Base-by-base conservation (phyloP, 1,140 invertebrate species). In the Mamestra configurata region DNA sequence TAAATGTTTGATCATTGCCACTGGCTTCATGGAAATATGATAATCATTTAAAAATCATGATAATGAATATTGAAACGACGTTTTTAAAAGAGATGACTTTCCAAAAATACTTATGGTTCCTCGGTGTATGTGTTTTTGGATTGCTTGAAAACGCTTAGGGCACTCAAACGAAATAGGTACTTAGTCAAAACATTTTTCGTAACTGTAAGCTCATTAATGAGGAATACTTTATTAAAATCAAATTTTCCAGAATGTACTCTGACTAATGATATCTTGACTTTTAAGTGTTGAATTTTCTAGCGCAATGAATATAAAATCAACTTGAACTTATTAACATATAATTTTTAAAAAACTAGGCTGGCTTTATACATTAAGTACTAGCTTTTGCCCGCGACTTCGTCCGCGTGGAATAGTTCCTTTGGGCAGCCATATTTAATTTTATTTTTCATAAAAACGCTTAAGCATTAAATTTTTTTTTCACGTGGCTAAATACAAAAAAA, bases 1-100 rank as follows among this genome's bases (percentile, higher is more conserved):
- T 57, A 0, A 57, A 27, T 27, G 11, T 57, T 57, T 13, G 53
- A 57, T 57, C 11, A 57, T 24, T 57, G 53, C 53, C 53, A 57
- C 53, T 57, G 53, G 53, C 53, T 57, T 5, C 13, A 27, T 24
- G 24, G 53, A 27, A 57, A 57, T 22, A 27, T 27, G 53, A 15
- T 1, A 11, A 57, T 24, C 22, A 24, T 57, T 57, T 57, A 57
- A 57, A 57, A 57, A 57, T 27, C 53, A 57, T 57, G 53, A 57
- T 27, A 15, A 57, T 57, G 53, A 24, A 57, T 57, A 57, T 57
- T 57, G 15, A 22, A 57, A 57, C 13, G 22, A 57, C 22, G 22
- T 24, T 24, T 55, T 55, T 24, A 57, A 57, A 8, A 13, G 22
- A 24, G 53, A 57, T 57, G 53, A 57, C 53, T 24, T 24, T 57